A percentile compares a stretch with the other conserved stretches of the same genome.
Evolutionary conservation across 2,113 vertebrate genomes (phyloP).

Genomic region (Platycercus adscitus): DNA sequence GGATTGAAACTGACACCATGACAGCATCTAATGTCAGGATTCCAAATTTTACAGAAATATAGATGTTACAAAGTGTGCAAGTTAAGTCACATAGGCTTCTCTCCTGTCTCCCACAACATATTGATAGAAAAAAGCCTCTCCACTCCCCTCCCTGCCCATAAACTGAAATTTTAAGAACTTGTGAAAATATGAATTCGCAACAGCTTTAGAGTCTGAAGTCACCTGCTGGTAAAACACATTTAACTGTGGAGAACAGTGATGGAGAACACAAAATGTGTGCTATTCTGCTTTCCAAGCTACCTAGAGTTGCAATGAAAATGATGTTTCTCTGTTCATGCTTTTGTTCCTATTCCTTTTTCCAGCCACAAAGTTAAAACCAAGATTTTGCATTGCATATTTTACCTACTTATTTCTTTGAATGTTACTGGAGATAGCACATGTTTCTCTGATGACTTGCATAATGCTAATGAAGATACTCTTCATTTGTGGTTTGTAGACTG

Average conservation of each 20-base stretch:
- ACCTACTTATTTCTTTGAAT: neutral
- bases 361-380: neutral
- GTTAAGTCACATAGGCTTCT: neutral
- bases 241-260: neutral
- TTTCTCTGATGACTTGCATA: neutral
- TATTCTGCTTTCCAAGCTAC: neutral
- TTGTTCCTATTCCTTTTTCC: neutral
- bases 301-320: neutral
- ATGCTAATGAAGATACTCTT: neutral
- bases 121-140: neutral
- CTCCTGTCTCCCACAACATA: neutral
- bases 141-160: neutral
- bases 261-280: neutral
- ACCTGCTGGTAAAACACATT: neutral
- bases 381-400: neutral
- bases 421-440: neutral
- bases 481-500: neutral
- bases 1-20: slow-evolving; percentile 1
- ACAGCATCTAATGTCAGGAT: neutral
- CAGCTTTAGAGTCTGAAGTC: neutral
- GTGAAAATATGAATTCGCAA: neutral
- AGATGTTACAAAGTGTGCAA: neutral
- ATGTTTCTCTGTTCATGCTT: neutral
- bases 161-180: neutral
- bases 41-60: neutral